phyloP scores from a whole-genome alignment of 2,888 invertebrate species.

The Lepidonotus clava region DNA sequence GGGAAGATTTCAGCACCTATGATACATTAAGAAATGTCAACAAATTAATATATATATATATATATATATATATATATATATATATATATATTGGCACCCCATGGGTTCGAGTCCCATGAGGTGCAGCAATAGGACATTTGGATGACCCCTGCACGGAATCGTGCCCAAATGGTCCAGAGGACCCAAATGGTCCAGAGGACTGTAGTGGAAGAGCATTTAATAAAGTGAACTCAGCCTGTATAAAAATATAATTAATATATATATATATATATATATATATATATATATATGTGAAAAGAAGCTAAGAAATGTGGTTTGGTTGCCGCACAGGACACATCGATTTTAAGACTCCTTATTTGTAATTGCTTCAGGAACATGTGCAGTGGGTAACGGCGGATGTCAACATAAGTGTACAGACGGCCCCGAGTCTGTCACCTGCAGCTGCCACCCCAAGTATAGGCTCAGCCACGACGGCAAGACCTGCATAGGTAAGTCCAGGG shows the following conservation, averaged over 20 bases:
- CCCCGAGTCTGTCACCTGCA: constrained; percentile 74
- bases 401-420: constrained; percentile 79
- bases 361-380: constrained; percentile 75
- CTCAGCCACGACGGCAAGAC: constrained; percentile 74
- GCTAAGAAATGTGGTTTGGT: neutral
- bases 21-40: too few relatives aligned
- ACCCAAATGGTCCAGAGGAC: too few relatives aligned
- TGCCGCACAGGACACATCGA: too few relatives aligned
- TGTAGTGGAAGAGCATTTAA: too few relatives aligned
- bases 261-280: neutral
- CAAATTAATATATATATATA: neutral
- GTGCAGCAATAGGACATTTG: too few relatives aligned
- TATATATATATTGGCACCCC: constrained; percentile 8
- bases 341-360: too few relatives aligned
- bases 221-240: too few relatives aligned
- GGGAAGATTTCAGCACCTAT: too few relatives aligned
- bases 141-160: too few relatives aligned
- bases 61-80: neutral
- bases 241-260: neutral
- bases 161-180: too few relatives aligned
- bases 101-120: too few relatives aligned
- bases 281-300: neutral
- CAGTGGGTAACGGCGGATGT: constrained; percentile 79
- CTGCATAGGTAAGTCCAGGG: constrained; percentile 74
- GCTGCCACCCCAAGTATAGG: constrained; percentile 77